These are phyloP conservation scores for Protophormia terraenovae DNA, from an alignment of 2,888 invertebrate genomes.

Conservation along the genomic window DNA sequence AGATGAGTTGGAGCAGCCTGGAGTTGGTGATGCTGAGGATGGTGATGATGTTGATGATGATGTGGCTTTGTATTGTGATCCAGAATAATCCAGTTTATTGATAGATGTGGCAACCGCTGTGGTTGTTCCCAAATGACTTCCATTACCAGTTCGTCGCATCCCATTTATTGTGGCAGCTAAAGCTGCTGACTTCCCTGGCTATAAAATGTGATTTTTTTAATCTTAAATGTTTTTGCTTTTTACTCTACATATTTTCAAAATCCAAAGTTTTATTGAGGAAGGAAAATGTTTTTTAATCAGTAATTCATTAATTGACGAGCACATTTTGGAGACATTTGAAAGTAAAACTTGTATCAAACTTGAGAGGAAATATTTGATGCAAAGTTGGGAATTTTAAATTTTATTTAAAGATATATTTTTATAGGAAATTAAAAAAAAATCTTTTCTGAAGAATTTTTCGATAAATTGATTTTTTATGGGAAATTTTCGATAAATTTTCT, in stretches of 20 bases:
- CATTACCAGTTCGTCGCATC: constrained; percentile 74
- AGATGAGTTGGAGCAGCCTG: constrained; percentile 40
- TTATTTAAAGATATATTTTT: no score
- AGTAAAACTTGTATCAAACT: no score
- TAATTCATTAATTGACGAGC: no score
- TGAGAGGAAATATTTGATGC: no score
- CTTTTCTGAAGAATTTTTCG: no score
- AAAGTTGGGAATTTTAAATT: no score
- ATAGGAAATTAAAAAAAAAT: no score
- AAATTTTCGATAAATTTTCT: no score
- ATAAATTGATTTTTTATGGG: no score
- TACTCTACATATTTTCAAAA: constrained; percentile 16
- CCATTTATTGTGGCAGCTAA: constrained; percentile 70
- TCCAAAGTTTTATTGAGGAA: background rate
- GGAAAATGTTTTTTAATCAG: no score
- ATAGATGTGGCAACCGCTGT: constrained; percentile 71
- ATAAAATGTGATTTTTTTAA: constrained; percentile 56
- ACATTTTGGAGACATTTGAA: no score
- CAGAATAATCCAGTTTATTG: constrained; percentile 69
- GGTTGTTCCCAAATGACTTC: constrained; percentile 68
- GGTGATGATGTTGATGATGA: constrained; percentile 53
- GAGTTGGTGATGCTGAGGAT: constrained; percentile 50
- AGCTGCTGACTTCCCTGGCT: constrained; percentile 56
- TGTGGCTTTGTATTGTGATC: constrained; percentile 57
- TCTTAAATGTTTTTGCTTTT: background rate